Evolutionary conservation across 1,140 invertebrate genomes (phyloP), one percentile per base, ranked within the genome.

Genomic region (Homarus americanus): DNA sequence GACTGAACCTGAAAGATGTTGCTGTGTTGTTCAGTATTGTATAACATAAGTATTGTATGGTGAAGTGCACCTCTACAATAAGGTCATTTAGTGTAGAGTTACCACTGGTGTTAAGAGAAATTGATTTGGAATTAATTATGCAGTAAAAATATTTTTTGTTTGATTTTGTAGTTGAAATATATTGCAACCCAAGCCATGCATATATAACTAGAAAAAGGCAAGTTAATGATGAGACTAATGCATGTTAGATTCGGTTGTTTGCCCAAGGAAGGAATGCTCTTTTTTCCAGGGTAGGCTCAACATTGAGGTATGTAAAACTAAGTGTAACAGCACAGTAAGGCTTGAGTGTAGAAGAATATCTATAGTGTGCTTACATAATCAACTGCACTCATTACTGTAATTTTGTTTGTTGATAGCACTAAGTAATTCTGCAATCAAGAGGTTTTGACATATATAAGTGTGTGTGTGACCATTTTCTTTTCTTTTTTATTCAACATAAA

Each of bases 401-500:
- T 49, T 10, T 15, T 10, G 1, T 58, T 24, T 58, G 53, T 20
- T 58, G 53, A 20, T 20, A 58, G 4, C 17, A 17, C 53, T 24
- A 58, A 58, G 17, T 58, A 58, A 20, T 36, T 34, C 24, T 69
- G 28, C 73, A 15, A 75, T 34, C 34, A 17, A 75, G 36, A 32
- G 28, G 36, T 34, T 38, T 24, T n/a, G 4, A 32, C 24, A 69
- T n/a, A 17, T 34, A n/a, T 36, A 34, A 34, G 36, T 28, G 9
- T 34, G 36, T 34, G 28, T 5, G 44, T 7, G 5, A 49, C 5
- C 44, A 49, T 49, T 69, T n/a, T 69, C 32, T 69, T 69, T 69
- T 69, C 7, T n/a, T 69, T 76, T 2, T 69, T 5, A 38, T 76
- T 76, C 15, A 76, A 44, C 40, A 38, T 92, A 94, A 94, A 32